Percentiles rank a stretch among this genome's conserved stretches.
phyloP scores from a whole-genome alignment of 2,888 invertebrate genomes.

The Coenonympha glycerion region DNA sequence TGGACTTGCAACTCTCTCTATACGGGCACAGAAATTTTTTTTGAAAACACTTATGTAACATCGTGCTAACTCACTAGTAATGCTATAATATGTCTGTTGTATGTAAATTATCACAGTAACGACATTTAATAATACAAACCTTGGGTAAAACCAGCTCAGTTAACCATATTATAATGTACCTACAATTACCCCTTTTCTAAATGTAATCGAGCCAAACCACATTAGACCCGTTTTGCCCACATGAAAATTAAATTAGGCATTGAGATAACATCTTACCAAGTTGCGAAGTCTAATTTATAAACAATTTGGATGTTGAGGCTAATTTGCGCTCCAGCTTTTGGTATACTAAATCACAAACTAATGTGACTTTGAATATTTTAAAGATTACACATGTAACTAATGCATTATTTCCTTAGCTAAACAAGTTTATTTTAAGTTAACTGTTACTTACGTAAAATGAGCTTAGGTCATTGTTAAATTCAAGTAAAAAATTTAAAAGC shows the following conservation, averaged over 20 bases:
- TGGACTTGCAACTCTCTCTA: too few species aligned
- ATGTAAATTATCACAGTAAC: too few species aligned
- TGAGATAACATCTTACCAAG: constrained; percentile 7
- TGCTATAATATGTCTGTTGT: too few species aligned
- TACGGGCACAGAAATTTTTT: too few species aligned
- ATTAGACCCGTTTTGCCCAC: constrained; percentile 3
- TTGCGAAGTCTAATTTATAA: constrained; percentile 7
- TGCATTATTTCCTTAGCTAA: not conserved
- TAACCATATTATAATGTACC: constrained; percentile 1
- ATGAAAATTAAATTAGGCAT: constrained; percentile 13
- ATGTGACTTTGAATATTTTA: not conserved
- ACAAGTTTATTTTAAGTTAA: not conserved
- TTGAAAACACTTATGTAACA: too few species aligned
- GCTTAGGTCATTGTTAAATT: too few species aligned
- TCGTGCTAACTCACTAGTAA: too few species aligned
- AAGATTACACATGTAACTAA: not conserved
- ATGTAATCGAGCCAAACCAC: constrained; percentile 8
- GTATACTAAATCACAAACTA: constrained; percentile 6
- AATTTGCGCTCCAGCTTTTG: not conserved
- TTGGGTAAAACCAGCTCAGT: too few species aligned
- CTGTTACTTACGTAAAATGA: too few species aligned
- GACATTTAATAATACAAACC: too few species aligned
- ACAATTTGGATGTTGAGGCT: not conserved
- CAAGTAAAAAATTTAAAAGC: too few species aligned
- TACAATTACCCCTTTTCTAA: constrained; percentile 5